Percentiles rank a stretch among this genome's conserved stretches.
phyloP scores from a whole-genome alignment of 2,797 vertebrate species.

The Simalia tracyae region DNA sequence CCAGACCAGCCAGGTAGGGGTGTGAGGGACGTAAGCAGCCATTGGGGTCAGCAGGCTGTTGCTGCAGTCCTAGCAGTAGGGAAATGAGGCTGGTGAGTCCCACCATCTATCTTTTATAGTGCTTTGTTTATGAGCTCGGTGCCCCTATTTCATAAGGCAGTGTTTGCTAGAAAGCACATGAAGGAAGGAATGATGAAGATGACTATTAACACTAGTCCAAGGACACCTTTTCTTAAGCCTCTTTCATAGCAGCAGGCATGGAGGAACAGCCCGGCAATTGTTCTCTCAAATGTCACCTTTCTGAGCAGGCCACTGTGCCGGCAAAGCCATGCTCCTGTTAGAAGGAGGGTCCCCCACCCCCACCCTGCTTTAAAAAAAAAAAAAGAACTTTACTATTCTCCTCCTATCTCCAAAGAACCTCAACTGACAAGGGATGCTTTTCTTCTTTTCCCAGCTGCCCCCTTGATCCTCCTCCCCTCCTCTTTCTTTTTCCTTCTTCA shows the following conservation, averaged over 20 bases:
- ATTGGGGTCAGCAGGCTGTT: background rate
- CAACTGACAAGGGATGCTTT: constrained; percentile 59
- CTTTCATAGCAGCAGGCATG: constrained; percentile 70
- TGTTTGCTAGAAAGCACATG: constrained; percentile 56
- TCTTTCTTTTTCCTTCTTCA: constrained; percentile 66
- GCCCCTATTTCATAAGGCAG: constrained; percentile 72
- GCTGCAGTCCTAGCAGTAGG: constrained; percentile 19
- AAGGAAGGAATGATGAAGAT: constrained; percentile 67
- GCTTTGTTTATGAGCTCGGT: constrained; percentile 65
- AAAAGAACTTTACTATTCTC: constrained; percentile 57
- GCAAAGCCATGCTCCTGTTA: constrained; percentile 57
- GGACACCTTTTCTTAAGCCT: constrained; percentile 76
- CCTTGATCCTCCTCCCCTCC: constrained; percentile 57
- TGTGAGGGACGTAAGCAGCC: background rate
- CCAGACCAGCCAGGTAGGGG: fast-evolving
- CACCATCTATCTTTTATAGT: constrained; percentile 66
- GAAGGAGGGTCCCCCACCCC: background rate
- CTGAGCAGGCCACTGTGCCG: constrained; percentile 64
- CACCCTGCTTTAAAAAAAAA: constrained; percentile 40
- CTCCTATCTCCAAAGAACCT: constrained; percentile 65
- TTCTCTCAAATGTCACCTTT: constrained; percentile 77
- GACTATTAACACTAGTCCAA: constrained; percentile 70
- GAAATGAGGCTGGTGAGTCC: constrained; percentile 55
- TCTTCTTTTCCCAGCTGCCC: constrained; percentile 32
- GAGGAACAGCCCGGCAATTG: constrained; percentile 75